Evolutionary conservation across 2,113 vertebrate species (phyloP).

Genomic region (Ptilonorhynchus violaceus): DNA sequence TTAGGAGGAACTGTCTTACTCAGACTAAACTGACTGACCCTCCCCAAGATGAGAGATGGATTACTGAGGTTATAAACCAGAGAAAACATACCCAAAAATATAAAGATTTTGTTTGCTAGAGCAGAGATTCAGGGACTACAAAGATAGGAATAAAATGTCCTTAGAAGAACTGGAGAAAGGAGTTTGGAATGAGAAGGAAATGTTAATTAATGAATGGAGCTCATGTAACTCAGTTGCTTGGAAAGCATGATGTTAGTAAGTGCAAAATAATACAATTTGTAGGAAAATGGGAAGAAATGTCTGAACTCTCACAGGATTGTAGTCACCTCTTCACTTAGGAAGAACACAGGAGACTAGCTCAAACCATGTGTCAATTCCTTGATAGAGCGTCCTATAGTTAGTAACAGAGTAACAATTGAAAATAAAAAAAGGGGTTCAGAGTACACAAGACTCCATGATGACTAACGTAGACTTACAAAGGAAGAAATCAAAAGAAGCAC

Average conservation of each 20-base stretch:
- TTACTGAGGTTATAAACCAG: not conserved
- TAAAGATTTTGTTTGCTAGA: not conserved
- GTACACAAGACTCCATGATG: not conserved
- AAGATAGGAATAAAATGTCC: not conserved
- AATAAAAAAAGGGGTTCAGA: not conserved
- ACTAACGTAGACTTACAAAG: not conserved
- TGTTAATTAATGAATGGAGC: not conserved
- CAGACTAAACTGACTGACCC: not conserved
- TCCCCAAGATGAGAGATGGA: not conserved
- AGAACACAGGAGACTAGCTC: not conserved
- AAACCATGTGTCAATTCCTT: not conserved
- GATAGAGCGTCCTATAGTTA: not conserved
- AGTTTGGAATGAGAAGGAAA: not conserved
- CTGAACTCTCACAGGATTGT: not conserved
- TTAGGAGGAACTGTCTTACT: not conserved
- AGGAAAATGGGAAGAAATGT: not conserved
- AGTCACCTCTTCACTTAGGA: not conserved
- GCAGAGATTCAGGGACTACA: not conserved
- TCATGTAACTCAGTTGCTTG: not conserved
- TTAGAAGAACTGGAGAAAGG: not conserved
- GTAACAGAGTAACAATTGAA: not conserved
- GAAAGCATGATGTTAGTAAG: not conserved
- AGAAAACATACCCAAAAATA: not conserved
- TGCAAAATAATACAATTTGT: not conserved
- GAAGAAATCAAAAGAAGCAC: not conserved